Percentiles rank a stretch among this genome's conserved stretches.
Conservation (phyloP, 92 coral and sea anemone genomes). For the Paragorgia papillata region DNA sequence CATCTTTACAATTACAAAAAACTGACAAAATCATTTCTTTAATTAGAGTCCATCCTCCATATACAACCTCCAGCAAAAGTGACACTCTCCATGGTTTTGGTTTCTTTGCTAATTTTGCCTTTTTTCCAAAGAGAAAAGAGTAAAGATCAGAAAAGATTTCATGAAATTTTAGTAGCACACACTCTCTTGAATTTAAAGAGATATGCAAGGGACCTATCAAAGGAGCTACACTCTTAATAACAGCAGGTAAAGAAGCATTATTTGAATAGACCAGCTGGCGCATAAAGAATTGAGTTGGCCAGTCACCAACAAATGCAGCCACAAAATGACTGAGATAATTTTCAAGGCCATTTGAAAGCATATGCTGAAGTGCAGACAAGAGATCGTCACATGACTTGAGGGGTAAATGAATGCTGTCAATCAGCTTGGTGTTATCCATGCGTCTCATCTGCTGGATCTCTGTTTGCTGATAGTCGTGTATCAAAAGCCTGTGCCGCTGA, state of each 20-base stretch:
- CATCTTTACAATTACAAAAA: slow-evolving; percentile 18
- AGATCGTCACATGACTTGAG: slow-evolving; percentile 12
- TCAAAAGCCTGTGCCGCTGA: slow-evolving; percentile 17
- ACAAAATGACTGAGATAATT: slow-evolving; percentile 22
- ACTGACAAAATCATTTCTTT: slow-evolving; percentile 7
- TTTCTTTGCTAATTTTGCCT: slow-evolving; percentile 35
- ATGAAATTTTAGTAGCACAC: slow-evolving; percentile 7
- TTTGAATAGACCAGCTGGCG: slow-evolving; percentile 33
- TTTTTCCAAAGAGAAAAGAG: slow-evolving; percentile 22
- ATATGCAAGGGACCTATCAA: slow-evolving; percentile 22
- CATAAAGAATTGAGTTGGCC: slow-evolving; percentile 45
- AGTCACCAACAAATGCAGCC: slow-evolving; percentile 33
- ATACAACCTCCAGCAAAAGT: not conserved
- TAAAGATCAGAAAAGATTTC: slow-evolving; percentile 25
- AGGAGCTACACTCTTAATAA: slow-evolving; percentile 18
- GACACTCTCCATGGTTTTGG: slow-evolving; percentile 32
- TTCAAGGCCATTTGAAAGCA: slow-evolving; percentile 23
- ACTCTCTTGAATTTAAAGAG: slow-evolving; percentile 8
- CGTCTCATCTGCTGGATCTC: slow-evolving; percentile 11
- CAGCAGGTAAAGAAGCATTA: slow-evolving; percentile 1
- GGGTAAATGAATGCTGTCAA: slow-evolving; percentile 23
- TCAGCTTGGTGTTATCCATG: slow-evolving; percentile 33
- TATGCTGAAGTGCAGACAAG: not conserved
- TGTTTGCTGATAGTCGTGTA: slow-evolving; percentile 35
- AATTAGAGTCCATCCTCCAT: slow-evolving; percentile 37